These are phyloP conservation scores for Saxicola maurus DNA, from an alignment of 2,797 vertebrate species.

Conservation along the genomic window DNA sequence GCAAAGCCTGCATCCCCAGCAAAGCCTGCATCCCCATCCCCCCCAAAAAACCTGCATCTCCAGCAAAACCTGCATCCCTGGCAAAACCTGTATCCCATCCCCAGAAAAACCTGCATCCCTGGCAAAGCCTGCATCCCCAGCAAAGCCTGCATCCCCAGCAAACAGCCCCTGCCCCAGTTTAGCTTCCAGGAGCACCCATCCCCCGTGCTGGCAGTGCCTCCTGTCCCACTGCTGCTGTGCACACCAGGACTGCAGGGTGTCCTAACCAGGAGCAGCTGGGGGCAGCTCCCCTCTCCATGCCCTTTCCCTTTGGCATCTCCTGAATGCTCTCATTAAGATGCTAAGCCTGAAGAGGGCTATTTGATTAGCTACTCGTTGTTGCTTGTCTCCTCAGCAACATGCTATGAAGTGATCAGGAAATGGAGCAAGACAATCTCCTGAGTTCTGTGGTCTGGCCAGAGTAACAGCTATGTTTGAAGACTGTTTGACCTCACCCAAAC, in stretches of 20 bases:
- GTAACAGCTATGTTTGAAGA: background rate
- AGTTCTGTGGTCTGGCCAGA: background rate
- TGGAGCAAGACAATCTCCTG: background rate
- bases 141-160: too few relatives aligned
- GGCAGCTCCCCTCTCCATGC: background rate
- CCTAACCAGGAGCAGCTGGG: background rate
- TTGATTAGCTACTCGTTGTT: background rate
- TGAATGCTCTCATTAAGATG: background rate
- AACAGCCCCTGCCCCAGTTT: too few relatives aligned
- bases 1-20: background rate
- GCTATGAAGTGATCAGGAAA: background rate
- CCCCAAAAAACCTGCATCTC: too few relatives aligned
- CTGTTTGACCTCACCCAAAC: background rate
- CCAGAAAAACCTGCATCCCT: background rate
- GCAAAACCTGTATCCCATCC: background rate
- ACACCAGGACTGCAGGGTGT: background rate
- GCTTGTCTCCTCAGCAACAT: background rate
- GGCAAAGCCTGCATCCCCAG: accelerated
- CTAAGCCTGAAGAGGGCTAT: background rate
- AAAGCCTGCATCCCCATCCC: background rate
- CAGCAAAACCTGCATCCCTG: background rate
- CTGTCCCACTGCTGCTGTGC: background rate
- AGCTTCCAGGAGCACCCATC: background rate
- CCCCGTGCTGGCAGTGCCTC: background rate
- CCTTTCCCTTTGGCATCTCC: background rate